A percentile compares a stretch with the other conserved stretches of the same genome.
Conservation (phyloP, 2,888 invertebrate genomes). For the Nomada hirtipes region DNA sequence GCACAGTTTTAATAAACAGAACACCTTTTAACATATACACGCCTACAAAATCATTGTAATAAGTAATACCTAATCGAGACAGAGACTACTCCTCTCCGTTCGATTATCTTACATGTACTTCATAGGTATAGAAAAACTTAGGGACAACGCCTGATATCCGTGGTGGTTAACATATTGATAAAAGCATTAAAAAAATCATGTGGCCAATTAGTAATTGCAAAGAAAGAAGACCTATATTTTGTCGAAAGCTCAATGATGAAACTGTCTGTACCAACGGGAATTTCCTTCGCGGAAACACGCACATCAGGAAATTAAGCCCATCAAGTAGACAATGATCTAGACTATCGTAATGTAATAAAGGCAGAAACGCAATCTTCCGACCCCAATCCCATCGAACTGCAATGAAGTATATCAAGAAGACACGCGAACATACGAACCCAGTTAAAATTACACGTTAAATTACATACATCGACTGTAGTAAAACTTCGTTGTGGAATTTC, state of each 20-base stretch:
- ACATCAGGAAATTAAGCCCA: neutral
- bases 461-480: neutral
- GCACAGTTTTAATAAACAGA: too few relatives aligned
- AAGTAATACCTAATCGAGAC: too few relatives aligned
- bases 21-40: too few relatives aligned
- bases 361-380: neutral
- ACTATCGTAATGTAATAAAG: conserved; percentile 17
- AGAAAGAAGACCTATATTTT: neutral
- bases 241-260: neutral
- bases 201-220: too few relatives aligned
- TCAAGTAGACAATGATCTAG: conserved; percentile 3
- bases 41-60: too few relatives aligned
- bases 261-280: neutral
- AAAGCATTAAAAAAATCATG: too few relatives aligned
- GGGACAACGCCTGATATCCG: too few relatives aligned
- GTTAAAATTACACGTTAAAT: neutral
- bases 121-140: too few relatives aligned
- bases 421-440: neutral
- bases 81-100: too few relatives aligned
- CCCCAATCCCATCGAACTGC: conserved; percentile 1
- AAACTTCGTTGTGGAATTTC: neutral
- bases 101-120: too few relatives aligned
- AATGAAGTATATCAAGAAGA: neutral
- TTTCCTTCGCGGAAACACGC: conserved; percentile 12
- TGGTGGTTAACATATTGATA: too few relatives aligned